These are phyloP conservation scores for Gymnopithys bicolor DNA, from an alignment of 2,797 vertebrate genomes.

Conservation along the genomic window DNA sequence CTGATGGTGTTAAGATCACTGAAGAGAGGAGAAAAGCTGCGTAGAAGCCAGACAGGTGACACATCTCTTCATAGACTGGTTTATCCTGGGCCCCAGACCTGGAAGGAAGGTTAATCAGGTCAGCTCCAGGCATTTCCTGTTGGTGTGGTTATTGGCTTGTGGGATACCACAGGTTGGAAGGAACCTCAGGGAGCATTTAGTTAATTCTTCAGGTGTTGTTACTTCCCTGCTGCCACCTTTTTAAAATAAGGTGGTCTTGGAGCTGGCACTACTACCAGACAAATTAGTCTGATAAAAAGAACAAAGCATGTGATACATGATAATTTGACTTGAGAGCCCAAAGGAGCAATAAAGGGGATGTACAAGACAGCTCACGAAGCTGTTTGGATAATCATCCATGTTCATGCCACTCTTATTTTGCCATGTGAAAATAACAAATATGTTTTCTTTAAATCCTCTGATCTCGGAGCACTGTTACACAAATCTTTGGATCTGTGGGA, in stretches of 20 bases:
- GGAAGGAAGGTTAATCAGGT: neutral
- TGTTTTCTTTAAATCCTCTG: neutral
- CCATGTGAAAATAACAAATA: neutral
- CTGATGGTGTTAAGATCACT: constrained; percentile 13
- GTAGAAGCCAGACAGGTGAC: constrained; percentile 1
- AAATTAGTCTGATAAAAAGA: neutral
- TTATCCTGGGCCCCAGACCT: constrained; percentile 11
- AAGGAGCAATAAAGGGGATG: neutral
- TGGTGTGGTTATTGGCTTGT: neutral
- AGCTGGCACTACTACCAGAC: neutral
- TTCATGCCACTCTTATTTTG: neutral
- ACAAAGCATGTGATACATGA: neutral
- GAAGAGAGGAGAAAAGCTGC: neutral
- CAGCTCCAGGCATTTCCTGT: constrained; percentile 26
- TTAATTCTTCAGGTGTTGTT: neutral
- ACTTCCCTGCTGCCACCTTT: neutral
- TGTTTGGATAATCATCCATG: neutral
- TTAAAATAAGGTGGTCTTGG: neutral
- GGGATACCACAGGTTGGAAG: neutral
- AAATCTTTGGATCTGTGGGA: neutral
- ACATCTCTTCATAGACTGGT: neutral
- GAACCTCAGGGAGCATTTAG: neutral
- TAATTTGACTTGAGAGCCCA: neutral
- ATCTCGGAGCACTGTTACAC: neutral
- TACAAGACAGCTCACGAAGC: neutral